Conservation (phyloP, 2,888 invertebrate species). For the Cryptophagus acutangulus region DNA sequence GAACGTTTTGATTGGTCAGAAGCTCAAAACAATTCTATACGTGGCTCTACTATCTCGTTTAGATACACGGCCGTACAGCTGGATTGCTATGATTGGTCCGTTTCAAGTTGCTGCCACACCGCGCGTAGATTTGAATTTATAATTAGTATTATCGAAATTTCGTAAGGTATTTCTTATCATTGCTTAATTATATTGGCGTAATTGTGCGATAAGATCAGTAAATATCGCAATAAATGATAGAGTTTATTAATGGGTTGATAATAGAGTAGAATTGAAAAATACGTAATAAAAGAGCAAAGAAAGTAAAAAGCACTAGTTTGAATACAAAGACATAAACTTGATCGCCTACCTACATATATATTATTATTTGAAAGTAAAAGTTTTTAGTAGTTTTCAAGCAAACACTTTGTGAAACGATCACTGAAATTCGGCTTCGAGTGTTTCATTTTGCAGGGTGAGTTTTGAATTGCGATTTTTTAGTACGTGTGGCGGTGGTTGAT, state of each 20-base stretch:
- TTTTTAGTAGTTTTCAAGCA: too few species aligned
- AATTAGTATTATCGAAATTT: too few species aligned
- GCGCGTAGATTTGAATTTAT: conserved; percentile 30
- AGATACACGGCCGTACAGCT: conserved; percentile 36
- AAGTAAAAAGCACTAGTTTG: conserved; percentile 38
- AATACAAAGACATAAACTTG: conserved; percentile 43
- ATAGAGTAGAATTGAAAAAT: too few species aligned
- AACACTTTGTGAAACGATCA: too few species aligned
- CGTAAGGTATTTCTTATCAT: too few species aligned
- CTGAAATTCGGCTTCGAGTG: conserved; percentile 5
- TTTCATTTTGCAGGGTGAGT: conserved; percentile 18
- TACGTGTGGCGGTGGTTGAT: conserved; percentile 9
- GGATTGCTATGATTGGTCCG: conserved; percentile 36
- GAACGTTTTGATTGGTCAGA: conserved; percentile 44
- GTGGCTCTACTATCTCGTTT: conserved; percentile 29
- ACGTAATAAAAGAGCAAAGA: too few species aligned
- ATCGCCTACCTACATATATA: conserved; percentile 41
- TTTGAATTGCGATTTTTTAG: conserved; percentile 10
- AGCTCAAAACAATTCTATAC: conserved; percentile 26
- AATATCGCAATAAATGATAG: too few species aligned
- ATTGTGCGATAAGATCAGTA: too few species aligned
- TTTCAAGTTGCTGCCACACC: conserved; percentile 15
- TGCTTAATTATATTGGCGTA: too few species aligned
- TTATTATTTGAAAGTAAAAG: conserved; percentile 43
- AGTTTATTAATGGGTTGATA: too few species aligned